These are phyloP conservation scores for Thaumatotibia leucotreta DNA, from an alignment of 1,140 invertebrate species.

Conservation along the genomic window DNA sequence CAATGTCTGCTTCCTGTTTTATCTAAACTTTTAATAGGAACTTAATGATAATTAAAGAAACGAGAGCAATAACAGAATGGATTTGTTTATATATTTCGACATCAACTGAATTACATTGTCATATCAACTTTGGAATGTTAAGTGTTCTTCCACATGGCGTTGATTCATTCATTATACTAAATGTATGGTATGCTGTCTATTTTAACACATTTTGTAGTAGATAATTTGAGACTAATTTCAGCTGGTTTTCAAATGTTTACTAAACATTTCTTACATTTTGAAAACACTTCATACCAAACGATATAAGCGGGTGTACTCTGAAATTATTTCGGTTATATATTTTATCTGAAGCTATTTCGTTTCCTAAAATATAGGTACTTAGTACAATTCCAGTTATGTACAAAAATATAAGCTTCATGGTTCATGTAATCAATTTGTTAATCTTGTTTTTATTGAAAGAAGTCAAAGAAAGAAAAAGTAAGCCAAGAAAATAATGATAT, in stretches of 20 bases:
- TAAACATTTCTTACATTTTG: neutral
- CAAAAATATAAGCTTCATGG: no score
- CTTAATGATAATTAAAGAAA: neutral
- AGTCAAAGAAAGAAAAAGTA: no score
- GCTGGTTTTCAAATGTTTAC: neutral
- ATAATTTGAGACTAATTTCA: neutral
- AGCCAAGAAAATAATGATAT: no score
- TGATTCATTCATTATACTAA: neutral
- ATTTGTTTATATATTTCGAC: neutral
- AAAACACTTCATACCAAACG: neutral
- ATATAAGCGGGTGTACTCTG: no score
- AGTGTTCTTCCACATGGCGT: neutral
- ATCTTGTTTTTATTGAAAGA: no score
- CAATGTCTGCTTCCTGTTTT: neutral
- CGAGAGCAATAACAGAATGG: neutral
- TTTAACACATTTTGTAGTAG: neutral
- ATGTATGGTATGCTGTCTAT: neutral
- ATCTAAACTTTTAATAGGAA: neutral
- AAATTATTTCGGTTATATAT: no score
- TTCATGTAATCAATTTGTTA: no score
- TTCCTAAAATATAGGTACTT: no score
- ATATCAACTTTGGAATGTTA: slow-evolving; percentile 2
- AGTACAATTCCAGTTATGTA: no score
- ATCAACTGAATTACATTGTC: neutral
- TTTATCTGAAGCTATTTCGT: no score